Base-by-base conservation (phyloP, 2,113 vertebrate species). In the Sisor rabdophorus region DNA sequence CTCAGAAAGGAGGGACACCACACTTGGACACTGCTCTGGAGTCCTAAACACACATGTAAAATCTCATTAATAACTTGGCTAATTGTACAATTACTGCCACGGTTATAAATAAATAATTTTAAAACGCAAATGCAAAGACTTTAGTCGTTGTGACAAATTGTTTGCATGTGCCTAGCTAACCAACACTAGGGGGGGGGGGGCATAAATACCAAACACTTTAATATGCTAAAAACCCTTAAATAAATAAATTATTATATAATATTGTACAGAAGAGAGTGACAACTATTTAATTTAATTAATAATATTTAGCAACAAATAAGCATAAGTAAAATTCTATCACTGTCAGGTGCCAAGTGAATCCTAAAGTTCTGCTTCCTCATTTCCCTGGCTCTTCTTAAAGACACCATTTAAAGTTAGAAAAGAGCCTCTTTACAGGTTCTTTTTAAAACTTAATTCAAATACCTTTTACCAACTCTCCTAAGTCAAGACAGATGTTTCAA, bases 1-100 rank as follows among this genome's bases (percentile, higher is more conserved):
- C 89, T 99, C 97, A 0, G 97, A 99, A 86, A 99, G 85, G 73
- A 99, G 89, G 15, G 97, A 99, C 73, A 99, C 97, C 32, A 99
- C 97, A 0, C 97, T 99, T 0, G 97, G 97, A 82, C 97, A 99
- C 78, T 99, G 97, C 81, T 99, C 97, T 19, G 97, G 96, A 69
- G 97, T 99, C 90, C 97, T 99, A 82, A 47, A 80, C n/a, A 82
- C 80, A 86, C 79, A 74, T 1, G 44, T 73, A 59, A 70, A 63
- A 47, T n/a, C 48, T 32, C 52, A 44, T 11, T 40, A 32, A 40
- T 12, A 52, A 70, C 26, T 32, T 20, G 19, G 36, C 32, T 3
- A 32, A 32, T 28, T 63, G 17, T 3, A 32, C 19, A 28, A 63
- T n/a, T 64, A 13, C 12, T 44, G 0, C 28, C 13, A 20, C 17